These are phyloP conservation scores for Psammodynastes pulverulentus DNA, from an alignment of 2,113 vertebrate species.

Conservation along the genomic window DNA sequence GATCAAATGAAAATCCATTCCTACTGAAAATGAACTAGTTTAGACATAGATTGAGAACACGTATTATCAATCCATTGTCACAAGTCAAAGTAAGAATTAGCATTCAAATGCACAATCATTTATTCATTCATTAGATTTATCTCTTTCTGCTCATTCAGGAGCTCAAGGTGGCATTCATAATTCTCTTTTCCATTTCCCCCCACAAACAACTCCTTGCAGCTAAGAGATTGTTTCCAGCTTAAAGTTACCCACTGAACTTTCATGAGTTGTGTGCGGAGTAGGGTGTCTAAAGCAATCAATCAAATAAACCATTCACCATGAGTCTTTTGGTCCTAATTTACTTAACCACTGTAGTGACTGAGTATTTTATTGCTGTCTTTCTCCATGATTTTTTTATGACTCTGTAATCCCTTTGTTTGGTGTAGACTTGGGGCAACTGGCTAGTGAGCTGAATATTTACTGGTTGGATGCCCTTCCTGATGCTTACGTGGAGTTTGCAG, in stretches of 20 bases:
- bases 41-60: neutral
- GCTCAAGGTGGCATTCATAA: neutral
- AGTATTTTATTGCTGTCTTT: neutral
- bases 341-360: neutral
- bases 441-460: neutral
- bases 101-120: neutral
- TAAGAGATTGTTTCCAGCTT: neutral
- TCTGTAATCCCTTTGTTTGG: neutral
- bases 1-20: neutral
- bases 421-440: neutral
- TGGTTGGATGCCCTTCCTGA: neutral
- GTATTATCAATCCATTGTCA: neutral
- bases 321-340: neutral
- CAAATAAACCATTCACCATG: neutral
- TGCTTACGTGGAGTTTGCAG: neutral
- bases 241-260: neutral
- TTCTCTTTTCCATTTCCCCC: neutral
- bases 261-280: neutral
- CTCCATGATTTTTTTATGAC: neutral
- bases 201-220: neutral
- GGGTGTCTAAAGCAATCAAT: neutral
- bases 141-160: neutral
- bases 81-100: neutral
- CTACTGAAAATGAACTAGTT: neutral
- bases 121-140: neutral